Percentiles rank a stretch among this genome's conserved stretches.
These are phyloP conservation scores for Drosophila burlai DNA, from an alignment of 1,140 invertebrate species.

Conservation along the genomic window DNA sequence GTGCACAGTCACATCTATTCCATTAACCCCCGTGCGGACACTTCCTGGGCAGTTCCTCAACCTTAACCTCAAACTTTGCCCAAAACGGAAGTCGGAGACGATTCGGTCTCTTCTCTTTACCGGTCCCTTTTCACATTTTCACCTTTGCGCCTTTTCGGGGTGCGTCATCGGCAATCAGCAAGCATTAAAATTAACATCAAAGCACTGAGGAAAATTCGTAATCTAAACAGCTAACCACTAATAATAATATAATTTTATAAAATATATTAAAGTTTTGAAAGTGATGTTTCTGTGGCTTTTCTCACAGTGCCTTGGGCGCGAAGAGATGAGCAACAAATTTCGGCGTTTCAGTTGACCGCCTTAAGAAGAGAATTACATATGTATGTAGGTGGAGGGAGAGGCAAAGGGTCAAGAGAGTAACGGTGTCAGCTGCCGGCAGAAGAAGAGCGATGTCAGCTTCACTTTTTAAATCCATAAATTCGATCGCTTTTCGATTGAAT, in stretches of 20 bases:
- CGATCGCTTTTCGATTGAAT: constrained; percentile 4
- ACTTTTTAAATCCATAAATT: constrained; percentile 9
- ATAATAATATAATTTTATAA: too few relatives aligned
- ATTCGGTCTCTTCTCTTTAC: constrained; percentile 22
- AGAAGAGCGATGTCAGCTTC: constrained; percentile 1
- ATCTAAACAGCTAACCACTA: background rate
- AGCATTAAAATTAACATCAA: constrained; percentile 36
- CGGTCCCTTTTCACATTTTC: constrained; percentile 32
- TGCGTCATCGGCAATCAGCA: constrained; percentile 50
- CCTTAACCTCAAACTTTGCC: constrained; percentile 68
- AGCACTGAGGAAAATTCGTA: constrained; percentile 5
- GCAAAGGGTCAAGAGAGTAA: constrained; percentile 28
- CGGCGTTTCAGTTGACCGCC: constrained; percentile 74
- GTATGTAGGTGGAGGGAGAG: background rate
- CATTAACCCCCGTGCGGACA: constrained; percentile 45
- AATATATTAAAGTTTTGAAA: background rate
- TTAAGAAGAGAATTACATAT: constrained; percentile 22
- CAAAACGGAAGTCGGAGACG: constrained; percentile 71
- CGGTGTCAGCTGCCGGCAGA: constrained; percentile 44
- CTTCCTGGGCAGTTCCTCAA: constrained; percentile 40
- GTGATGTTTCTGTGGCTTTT: background rate
- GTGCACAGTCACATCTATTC: constrained; percentile 30
- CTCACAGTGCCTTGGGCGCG: constrained; percentile 4
- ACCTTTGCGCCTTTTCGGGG: constrained; percentile 43
- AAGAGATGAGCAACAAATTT: constrained; percentile 24